phyloP scores from a whole-genome alignment of 2,113 vertebrate genomes.

The Camelus bactrianus region DNA sequence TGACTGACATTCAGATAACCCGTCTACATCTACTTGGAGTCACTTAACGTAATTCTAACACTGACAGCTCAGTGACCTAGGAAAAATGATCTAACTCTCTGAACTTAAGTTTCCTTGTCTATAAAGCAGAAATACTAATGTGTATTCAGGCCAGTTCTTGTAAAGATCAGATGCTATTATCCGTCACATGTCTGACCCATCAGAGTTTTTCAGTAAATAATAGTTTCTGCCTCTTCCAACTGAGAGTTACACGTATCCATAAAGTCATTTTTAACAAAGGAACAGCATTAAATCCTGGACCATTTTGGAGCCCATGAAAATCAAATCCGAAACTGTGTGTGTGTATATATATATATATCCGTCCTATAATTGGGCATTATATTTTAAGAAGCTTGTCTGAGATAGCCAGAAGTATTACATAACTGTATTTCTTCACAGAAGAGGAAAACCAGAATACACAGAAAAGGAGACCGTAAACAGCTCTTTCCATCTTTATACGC shows the following conservation, averaged over 20 bases:
- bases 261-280: background rate
- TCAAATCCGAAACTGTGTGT: background rate
- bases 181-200: background rate
- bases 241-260: background rate
- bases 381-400: background rate
- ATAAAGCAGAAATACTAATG: background rate
- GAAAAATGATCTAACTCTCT: background rate
- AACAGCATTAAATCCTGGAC: background rate
- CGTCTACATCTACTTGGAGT: background rate
- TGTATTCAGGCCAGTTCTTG: background rate
- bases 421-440: background rate
- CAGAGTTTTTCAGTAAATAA: background rate
- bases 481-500: background rate
- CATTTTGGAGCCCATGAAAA: background rate
- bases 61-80: too few species aligned
- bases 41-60: background rate
- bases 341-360: background rate
- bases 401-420: background rate
- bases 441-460: too few species aligned
- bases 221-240: background rate
- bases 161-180: background rate
- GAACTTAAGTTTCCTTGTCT: background rate
- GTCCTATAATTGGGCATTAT: background rate
- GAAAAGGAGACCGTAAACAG: background rate
- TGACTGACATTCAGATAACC: background rate